phyloP scores from a whole-genome alignment of 2,888 invertebrate species.

The Philhelius pedissequus region DNA sequence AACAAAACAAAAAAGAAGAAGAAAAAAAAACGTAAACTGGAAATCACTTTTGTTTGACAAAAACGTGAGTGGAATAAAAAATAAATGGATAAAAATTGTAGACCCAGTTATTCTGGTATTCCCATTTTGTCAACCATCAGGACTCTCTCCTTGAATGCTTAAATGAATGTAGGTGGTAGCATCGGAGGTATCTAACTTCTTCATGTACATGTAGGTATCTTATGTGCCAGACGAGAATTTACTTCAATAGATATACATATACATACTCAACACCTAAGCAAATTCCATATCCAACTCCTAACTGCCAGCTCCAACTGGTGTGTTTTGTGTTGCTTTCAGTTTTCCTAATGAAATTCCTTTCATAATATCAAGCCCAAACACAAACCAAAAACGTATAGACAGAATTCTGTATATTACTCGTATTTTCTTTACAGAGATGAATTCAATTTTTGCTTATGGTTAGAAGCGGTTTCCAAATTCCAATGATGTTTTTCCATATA shows the following conservation, averaged over 20 bases:
- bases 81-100: conserved; percentile 12
- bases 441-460: neutral
- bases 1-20: neutral
- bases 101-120: conserved; percentile 5
- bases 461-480: neutral
- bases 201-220: neutral
- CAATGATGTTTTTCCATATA: neutral
- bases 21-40: neutral
- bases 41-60: conserved; percentile 22
- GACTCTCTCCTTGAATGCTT: neutral
- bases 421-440: neutral
- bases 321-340: neutral
- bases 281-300: neutral
- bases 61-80: conserved; percentile 17
- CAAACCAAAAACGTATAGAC: neutral
- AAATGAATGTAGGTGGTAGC: neutral
- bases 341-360: conserved; percentile 3
- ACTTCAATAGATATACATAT: too few species aligned
- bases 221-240: neutral
- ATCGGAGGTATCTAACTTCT: neutral
- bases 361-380: neutral
- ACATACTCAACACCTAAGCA: neutral
- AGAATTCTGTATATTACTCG: neutral
- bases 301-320: neutral
- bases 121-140: conserved; percentile 7